Base-by-base conservation (phyloP, 2,888 invertebrate species). In the Ligdia adustata region DNA sequence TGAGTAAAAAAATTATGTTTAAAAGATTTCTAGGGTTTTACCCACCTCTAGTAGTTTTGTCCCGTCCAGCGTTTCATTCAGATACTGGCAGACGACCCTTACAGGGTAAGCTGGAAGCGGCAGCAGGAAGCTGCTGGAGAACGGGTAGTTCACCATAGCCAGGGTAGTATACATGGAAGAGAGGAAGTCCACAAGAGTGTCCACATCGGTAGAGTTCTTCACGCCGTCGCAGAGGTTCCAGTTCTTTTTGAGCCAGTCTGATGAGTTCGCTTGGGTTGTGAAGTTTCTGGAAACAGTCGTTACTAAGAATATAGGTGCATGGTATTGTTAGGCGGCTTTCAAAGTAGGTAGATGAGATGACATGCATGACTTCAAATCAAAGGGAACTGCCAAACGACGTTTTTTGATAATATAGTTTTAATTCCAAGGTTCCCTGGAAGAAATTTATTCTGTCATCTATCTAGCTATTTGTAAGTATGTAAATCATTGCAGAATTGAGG, bases 141-240 rank as follows among this genome's bases (percentile, higher is more conserved):
- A 99, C 0, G 99, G 99, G 80, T 99, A 99, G 86, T 99, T 96
- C 9, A 95, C 95, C 98, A 99, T 99, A 0, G 98, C 98, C 55
- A 98, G 79, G 64, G 95, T 94, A 4, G 92, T 92, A 75, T 95
- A 97, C 57, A 95, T 92, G 51, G 94, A 92, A 18, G 82, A 72
- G 1, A 98, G 79, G 92, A 95, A 98, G 26, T 92, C 91, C 55
- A 95, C 90, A 7, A 98, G 85, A 0, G 35, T 28, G 4, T 82
- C 54, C 12, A 77, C 62, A 38, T 88, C 79, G 0, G 73, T 64
- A 0, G 82, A 62, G 34, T 88, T 92, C 57, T 92, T 92, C 6
- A 97, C 67, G 0, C 94, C 92, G 9, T 91, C 85, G 70, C 98
- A 98, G 1, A 98, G 87, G 33, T 94, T 92, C 92, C 97, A 98